Conservation (phyloP, 1,140 invertebrate species). For the Drosophila eugracilis region DNA sequence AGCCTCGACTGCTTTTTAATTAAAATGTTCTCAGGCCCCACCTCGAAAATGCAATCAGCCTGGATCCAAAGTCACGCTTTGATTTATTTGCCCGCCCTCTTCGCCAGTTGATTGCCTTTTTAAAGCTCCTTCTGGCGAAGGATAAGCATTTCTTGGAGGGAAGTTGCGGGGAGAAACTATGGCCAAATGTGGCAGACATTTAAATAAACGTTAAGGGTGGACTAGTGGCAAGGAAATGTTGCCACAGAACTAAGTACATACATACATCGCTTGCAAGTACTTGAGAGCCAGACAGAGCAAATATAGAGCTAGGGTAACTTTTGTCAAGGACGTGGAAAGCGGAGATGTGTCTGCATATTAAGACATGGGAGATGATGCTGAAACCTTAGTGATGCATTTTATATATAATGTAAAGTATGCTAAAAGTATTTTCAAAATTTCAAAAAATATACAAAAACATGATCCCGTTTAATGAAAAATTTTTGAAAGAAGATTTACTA, state of each 20-base stretch:
- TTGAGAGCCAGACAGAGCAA: constrained; percentile 69
- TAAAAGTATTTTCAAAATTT: too few species aligned
- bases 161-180: constrained; percentile 45
- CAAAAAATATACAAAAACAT: too few species aligned
- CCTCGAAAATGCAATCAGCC: constrained; percentile 50
- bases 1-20: constrained; percentile 53
- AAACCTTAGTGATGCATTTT: background rate
- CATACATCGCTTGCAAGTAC: constrained; percentile 55
- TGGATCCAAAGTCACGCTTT: constrained; percentile 27
- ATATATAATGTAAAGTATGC: too few species aligned
- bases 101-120: constrained; percentile 55
- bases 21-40: constrained; percentile 26
- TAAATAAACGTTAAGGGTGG: constrained; percentile 71
- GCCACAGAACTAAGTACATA: background rate
- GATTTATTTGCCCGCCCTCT: constrained; percentile 54
- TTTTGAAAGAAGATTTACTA: too few species aligned
- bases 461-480: too few species aligned
- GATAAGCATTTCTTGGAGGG: constrained; percentile 5
- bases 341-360: constrained; percentile 18
- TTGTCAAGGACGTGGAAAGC: constrained; percentile 53
- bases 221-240: constrained; percentile 21
- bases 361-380: background rate
- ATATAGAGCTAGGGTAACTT: constrained; percentile 44
- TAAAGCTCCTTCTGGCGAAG: constrained; percentile 37
- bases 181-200: constrained; percentile 67